phyloP scores from a whole-genome alignment of 2,113 vertebrate genomes.

The Sialia sialis region DNA sequence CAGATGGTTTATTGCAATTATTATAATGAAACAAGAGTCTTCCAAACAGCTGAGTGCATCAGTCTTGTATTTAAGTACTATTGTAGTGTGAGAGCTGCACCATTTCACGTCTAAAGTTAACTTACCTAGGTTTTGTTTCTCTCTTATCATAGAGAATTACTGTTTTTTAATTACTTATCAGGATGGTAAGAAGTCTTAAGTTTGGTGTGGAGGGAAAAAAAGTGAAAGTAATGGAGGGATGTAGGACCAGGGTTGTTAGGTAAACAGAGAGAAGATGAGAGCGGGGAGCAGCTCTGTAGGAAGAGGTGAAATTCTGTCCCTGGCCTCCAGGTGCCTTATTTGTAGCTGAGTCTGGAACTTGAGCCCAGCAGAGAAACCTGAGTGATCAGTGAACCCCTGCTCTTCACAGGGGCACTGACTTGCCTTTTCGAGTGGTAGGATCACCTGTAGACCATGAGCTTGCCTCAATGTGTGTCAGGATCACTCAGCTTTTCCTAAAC shows the following conservation, averaged over 20 bases:
- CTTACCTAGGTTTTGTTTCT: neutral
- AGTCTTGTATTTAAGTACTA: neutral
- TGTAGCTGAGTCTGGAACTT: neutral
- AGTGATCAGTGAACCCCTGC: too few species aligned
- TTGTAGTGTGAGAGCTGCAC: neutral
- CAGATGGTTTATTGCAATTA: neutral
- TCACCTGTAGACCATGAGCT: neutral
- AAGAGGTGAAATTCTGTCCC: neutral
- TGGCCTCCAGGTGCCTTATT: neutral
- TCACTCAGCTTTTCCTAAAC: neutral
- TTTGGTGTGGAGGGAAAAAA: neutral
- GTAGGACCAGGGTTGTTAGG: neutral
- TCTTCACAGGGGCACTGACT: neutral
- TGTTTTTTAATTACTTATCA: neutral
- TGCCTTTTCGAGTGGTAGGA: neutral
- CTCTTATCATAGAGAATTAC: neutral
- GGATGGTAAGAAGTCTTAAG: neutral
- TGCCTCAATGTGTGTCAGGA: neutral
- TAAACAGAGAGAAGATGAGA: neutral
- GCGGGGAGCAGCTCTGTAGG: neutral
- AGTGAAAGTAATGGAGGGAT: neutral
- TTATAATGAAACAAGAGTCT: neutral
- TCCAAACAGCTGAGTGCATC: neutral
- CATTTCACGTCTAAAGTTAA: neutral
- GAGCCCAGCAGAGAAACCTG: neutral